Percentiles rank a stretch among this genome's conserved stretches.
Evolutionary conservation across 2,113 vertebrate genomes (phyloP).

Genomic region (Gnathonemus echidnorhynchus): DNA sequence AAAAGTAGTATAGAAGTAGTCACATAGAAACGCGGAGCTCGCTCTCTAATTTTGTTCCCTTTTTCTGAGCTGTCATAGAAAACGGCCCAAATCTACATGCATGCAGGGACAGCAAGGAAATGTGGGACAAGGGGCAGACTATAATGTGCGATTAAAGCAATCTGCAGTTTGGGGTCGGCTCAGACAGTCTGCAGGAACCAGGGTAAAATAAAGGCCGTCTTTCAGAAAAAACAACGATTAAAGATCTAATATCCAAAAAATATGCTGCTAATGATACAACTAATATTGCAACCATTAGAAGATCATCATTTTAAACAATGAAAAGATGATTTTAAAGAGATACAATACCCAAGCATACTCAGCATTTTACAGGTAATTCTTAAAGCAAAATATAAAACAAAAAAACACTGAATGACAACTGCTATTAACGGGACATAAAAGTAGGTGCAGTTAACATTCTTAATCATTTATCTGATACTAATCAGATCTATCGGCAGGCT

Average conservation of each 20-base stretch:
- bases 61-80: not conserved
- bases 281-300: not conserved
- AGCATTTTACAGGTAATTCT: not conserved
- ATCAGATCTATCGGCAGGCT: not conserved
- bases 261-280: not conserved
- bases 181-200: not conserved
- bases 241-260: not conserved
- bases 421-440: not conserved
- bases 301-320: not conserved
- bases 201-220: not conserved
- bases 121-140: not conserved
- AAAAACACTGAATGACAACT: not conserved
- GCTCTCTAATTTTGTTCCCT: not conserved
- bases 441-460: not conserved
- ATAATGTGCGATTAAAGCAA: not conserved
- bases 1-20: not conserved
- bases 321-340: not conserved
- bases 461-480: not conserved
- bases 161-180: not conserved
- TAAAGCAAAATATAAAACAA: not conserved
- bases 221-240: not conserved
- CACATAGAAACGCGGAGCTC: not conserved
- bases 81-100: not conserved
- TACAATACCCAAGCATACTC: not conserved
- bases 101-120: not conserved